phyloP scores from a whole-genome alignment of 2,113 vertebrate genomes.

The Sakesphorus luctuosus region DNA sequence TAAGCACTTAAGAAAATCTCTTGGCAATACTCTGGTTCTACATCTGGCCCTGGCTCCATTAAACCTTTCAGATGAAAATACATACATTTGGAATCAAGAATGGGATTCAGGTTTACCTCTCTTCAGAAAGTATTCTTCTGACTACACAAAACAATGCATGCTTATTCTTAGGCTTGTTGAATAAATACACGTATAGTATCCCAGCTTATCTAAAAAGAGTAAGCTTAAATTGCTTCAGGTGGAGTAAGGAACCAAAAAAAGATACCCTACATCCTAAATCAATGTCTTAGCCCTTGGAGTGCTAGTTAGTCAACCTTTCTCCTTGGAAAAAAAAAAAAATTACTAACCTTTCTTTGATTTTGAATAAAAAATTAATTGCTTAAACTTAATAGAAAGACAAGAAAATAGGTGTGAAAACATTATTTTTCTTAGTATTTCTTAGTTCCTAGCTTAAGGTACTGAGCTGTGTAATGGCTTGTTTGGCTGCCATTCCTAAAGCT shows the following conservation, averaged over 20 bases:
- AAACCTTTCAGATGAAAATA: background rate
- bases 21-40: background rate
- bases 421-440: background rate
- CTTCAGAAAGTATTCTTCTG: background rate
- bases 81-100: background rate
- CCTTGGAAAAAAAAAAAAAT: background rate
- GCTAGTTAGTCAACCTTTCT: background rate
- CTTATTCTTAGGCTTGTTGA: background rate
- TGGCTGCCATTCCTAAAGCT: background rate
- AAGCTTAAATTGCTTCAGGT: background rate
- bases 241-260: background rate
- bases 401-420: background rate
- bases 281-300: background rate
- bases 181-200: background rate
- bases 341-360: accelerated
- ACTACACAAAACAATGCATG: background rate
- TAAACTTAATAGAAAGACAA: background rate
- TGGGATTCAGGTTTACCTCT: background rate
- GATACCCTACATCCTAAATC: background rate
- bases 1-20: background rate
- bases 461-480: background rate
- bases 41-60: background rate
- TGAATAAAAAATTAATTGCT: background rate
- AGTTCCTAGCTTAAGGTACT: background rate
- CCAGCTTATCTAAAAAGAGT: background rate